phyloP scores from a whole-genome alignment of 2,797 vertebrate genomes.

The Melanotaenia pygmaea region DNA sequence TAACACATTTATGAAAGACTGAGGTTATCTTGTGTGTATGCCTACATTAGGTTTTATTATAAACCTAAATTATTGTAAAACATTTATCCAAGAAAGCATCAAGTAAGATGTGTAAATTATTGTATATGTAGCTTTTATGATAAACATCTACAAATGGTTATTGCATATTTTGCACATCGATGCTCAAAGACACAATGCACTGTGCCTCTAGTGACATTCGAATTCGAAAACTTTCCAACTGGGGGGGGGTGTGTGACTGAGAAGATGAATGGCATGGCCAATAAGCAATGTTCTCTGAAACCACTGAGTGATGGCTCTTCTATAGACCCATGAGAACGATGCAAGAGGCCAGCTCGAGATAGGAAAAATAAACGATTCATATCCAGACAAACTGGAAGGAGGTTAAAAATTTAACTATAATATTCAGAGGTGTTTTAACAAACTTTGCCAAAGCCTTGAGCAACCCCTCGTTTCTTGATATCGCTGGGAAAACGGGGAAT shows the following conservation, averaged over 20 bases:
- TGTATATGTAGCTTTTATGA: too few species aligned
- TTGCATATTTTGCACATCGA: too few species aligned
- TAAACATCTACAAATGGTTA: too few species aligned
- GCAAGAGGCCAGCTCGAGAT: conserved; percentile 39
- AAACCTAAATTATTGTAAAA: not conserved
- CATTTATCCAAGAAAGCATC: not conserved
- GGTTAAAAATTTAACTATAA: conserved; percentile 22
- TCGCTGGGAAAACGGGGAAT: not conserved
- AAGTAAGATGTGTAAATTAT: too few species aligned
- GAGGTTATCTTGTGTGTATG: not conserved
- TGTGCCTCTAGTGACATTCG: not conserved
- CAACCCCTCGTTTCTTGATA: not conserved
- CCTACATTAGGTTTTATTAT: not conserved
- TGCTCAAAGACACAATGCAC: not conserved
- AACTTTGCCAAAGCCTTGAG: not conserved
- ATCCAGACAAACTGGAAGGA: conserved; percentile 19
- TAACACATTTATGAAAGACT: conserved; percentile 20
- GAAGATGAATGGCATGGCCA: conserved; percentile 55
- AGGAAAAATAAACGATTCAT: conserved; percentile 12
- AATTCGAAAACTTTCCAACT: not conserved
- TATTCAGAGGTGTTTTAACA: not conserved
- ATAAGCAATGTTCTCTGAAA: conserved; percentile 36
- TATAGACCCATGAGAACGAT: conserved; percentile 32
- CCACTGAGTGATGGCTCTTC: conserved; percentile 32
- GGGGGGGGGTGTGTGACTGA: conserved; percentile 2